Evolutionary conservation across 2,797 vertebrate genomes (phyloP), one percentile per base, ranked within the genome.

Genomic region (Platyrinchus mystaceus): DNA sequence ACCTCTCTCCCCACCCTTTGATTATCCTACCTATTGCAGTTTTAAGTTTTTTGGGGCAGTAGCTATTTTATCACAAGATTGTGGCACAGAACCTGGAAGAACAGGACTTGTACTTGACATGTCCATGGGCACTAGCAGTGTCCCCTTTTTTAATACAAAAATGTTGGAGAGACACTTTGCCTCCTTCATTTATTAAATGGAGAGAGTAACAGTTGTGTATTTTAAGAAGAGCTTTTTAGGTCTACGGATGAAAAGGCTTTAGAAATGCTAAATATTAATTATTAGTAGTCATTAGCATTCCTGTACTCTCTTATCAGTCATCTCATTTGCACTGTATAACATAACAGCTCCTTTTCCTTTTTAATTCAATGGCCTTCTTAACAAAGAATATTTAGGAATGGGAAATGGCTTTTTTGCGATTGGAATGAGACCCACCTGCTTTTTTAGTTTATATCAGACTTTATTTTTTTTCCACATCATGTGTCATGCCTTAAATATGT

Each of bases 181-280:
- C 26, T 90, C 43, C 74, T 68, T 55, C 24, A 23, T 90, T 78
- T 82, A 12, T 47, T 90, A 87, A 82, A 64, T 70, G 37, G 74
- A 64, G 41, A 84, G 49, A 62, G 18, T 77, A 95, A 27, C 53
- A 24, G 39, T 77, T 83, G 37, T 7, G 1, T 76, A 58, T 92
- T 95, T 92, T 71, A 70, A 87, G 76, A 82, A n/a, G 46, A 69
- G 50, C 53, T 74, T 93, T 92, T 77, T 66, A 77, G 78, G 78
- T 37, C 41, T 87, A 68, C 37, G 85, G 92, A 95, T 92, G 77
- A 96, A 97, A 95, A 89, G 49, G 68, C 84, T 93, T 93, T 93
- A 94, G 89, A 92, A 95, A 92, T 89, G 81, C 75, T 95, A 92
- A 93, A 71, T 90, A 94, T 94, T 95, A 93, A 87, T 96, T 94